Evolutionary conservation across 1,140 invertebrate genomes (phyloP).

Genomic region (Drosophila bocki): DNA sequence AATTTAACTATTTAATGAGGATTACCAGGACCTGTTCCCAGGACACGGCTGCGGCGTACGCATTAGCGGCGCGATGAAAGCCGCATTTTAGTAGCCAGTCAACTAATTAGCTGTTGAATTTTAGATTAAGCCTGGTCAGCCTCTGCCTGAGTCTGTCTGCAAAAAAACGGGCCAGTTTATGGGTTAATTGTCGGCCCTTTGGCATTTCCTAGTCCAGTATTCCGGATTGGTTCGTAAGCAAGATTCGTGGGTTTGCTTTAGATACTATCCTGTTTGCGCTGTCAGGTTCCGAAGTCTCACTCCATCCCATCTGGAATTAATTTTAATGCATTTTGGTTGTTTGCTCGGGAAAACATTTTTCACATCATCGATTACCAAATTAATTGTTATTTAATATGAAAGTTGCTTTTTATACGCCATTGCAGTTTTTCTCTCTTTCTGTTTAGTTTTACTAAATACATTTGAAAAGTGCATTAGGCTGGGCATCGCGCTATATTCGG

Average conservation of each 20-base stretch:
- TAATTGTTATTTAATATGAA: slow-evolving; percentile 76
- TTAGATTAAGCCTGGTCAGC: slow-evolving; percentile 67
- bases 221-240: background rate
- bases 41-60: slow-evolving; percentile 36
- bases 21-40: slow-evolving; percentile 59
- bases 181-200: slow-evolving; percentile 49
- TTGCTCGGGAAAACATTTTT: slow-evolving; percentile 61
- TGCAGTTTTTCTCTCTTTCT: background rate
- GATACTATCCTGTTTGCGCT: slow-evolving; percentile 11
- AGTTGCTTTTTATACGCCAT: slow-evolving; percentile 26
- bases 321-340: slow-evolving; percentile 73
- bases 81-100: slow-evolving; percentile 72
- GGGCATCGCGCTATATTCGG: slow-evolving; percentile 24
- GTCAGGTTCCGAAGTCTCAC: slow-evolving; percentile 11
- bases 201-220: slow-evolving; percentile 1
- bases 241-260: background rate
- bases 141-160: slow-evolving; percentile 9
- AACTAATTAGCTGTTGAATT: slow-evolving; percentile 80
- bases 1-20: slow-evolving; percentile 83
- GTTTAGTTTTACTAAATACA: slow-evolving; percentile 53
- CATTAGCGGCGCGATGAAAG: slow-evolving; percentile 61
- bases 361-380: slow-evolving; percentile 69
- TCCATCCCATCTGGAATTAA: slow-evolving; percentile 32
- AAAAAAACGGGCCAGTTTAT: slow-evolving; percentile 26
- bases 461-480: slow-evolving; percentile 71